phyloP scores from a whole-genome alignment of 2,113 vertebrate genomes.

The Alligator sinensis region DNA sequence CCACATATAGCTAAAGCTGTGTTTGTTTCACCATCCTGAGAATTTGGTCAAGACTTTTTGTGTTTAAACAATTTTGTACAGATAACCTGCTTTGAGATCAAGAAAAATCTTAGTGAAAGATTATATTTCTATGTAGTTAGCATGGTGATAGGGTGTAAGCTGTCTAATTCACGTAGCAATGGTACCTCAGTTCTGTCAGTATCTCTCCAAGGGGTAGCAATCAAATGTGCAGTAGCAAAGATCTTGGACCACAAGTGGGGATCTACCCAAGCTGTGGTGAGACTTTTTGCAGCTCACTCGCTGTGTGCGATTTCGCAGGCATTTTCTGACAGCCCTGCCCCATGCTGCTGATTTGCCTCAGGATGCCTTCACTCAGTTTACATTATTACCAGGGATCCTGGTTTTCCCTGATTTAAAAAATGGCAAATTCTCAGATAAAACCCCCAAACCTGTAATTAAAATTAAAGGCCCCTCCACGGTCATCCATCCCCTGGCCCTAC shows the following conservation, averaged over 20 bases:
- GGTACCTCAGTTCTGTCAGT: neutral
- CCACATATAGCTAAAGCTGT: neutral
- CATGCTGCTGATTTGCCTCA: too few relatives aligned
- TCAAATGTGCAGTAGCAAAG: neutral
- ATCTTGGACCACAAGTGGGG: too few relatives aligned
- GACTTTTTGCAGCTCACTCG: neutral
- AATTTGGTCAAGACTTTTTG: rapidly evolving
- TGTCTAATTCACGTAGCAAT: neutral
- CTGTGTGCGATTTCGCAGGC: rapidly evolving
- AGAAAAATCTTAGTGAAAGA: neutral
- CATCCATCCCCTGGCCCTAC: too few relatives aligned
- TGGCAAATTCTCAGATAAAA: too few relatives aligned
- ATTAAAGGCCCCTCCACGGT: too few relatives aligned
- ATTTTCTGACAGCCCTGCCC: rapidly evolving
- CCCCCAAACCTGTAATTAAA: too few relatives aligned
- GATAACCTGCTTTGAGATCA: neutral
- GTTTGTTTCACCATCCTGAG: neutral
- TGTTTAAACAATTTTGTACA: neutral
- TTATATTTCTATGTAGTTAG: neutral
- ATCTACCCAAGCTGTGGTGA: too few relatives aligned
- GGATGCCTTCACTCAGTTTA: too few relatives aligned
- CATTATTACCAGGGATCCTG: too few relatives aligned
- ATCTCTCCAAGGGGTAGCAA: neutral
- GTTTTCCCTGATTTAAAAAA: too few relatives aligned
- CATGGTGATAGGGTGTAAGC: rapidly evolving